Base-by-base conservation (phyloP, 2,888 invertebrate species). In the Harpalus rufipes region DNA sequence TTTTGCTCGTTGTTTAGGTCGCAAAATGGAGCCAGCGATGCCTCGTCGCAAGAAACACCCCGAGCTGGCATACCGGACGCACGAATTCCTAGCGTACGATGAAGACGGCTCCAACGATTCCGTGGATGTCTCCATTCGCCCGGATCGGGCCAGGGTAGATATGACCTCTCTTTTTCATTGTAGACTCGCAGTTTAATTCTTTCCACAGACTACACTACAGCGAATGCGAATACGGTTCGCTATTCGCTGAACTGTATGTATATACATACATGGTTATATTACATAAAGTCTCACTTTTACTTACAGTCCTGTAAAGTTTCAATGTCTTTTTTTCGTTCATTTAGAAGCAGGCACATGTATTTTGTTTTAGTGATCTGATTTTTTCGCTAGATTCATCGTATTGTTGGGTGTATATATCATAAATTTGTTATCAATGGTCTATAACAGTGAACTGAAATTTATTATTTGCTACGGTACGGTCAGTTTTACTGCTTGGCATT, bases 21-120 rank as follows among this genome's bases (percentile, higher is more conserved):
- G 93, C 87, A 93, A 93, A 85, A 94, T 95, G 92, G 97, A 97
- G 92, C 96, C 96, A 88, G 96, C 96, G 86, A 93, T 97, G 92
- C 96, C 96, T 87, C 94, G 97, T 87, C 94, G 96, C 91, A 97
- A 96, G 94, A 97, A 97, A 93, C 96, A 96, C 91, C 97, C 97
- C 74, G 96, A 96, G 88, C 93, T 96, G 90, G 96, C 97, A 89
- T 96, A 97, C 93, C 95, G 95, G 91, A 95, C 96, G 89, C 96
- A 96, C 92, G 96, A 96, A 91, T 94, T 96, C 89, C 94, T 96
- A 88, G 91, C 91, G 88, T 91, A 92, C 90, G 94, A 95, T 89
- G 94, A 94, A 88, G 93, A 92, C 86, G 92, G 92, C 88, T 93
- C 93, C 88, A 93, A 93, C 89, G 91, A 92, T 90, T 89, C 93